Conservation (phyloP, 2,113 vertebrate genomes). For the Paratilapia polleni region DNA sequence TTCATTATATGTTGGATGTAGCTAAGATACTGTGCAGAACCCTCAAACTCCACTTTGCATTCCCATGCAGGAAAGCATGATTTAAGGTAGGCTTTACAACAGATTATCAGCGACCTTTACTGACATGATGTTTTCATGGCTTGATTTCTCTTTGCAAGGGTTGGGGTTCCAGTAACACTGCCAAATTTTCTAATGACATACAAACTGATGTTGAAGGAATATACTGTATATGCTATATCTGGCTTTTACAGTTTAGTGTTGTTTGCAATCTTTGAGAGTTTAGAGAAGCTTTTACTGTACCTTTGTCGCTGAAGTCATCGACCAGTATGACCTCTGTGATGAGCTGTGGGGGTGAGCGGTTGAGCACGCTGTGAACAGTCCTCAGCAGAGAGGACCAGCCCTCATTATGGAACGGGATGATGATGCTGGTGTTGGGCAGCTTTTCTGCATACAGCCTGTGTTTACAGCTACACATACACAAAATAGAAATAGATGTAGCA, state of each 20-base stretch:
- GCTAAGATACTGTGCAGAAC: no score
- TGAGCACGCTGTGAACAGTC: slow-evolving; percentile 91
- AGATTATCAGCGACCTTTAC: no score
- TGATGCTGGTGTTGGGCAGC: slow-evolving; percentile 88
- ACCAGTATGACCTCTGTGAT: slow-evolving; percentile 93
- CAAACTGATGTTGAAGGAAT: no score
- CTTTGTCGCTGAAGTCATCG: slow-evolving; percentile 93
- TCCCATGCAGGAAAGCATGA: not conserved
- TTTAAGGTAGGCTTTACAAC: no score
- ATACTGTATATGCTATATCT: not conserved
- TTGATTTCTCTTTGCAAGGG: no score
- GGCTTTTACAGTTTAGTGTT: not conserved
- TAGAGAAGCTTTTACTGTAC: slow-evolving; percentile 18
- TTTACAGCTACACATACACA: slow-evolving; percentile 70
- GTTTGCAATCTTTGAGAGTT: not conserved
- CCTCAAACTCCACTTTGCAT: not conserved
- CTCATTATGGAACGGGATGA: slow-evolving; percentile 90
- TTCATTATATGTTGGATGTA: no score
- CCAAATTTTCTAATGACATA: not conserved
- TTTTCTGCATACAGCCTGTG: slow-evolving; percentile 91
- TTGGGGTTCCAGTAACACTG: not conserved
- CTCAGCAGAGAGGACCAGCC: slow-evolving; percentile 94
- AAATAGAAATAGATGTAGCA: not conserved
- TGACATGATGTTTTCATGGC: no score
- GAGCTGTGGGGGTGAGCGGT: slow-evolving; percentile 88